These are phyloP conservation scores for Silurus asotus DNA, from an alignment of 2,113 vertebrate genomes.

Conservation along the genomic window DNA sequence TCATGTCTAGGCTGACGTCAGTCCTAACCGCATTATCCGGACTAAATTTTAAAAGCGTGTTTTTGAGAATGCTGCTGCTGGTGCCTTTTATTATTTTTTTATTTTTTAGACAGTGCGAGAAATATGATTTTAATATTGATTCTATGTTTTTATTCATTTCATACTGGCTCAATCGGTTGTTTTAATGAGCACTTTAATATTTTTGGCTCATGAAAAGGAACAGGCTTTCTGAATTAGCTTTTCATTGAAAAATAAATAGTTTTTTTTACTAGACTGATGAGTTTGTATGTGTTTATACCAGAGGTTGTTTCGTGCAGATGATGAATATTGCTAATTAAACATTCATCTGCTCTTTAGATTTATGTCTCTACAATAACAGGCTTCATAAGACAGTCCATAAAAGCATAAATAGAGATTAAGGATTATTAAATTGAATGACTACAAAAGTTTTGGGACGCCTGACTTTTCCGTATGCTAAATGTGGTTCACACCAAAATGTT, in stretches of 20 bases:
- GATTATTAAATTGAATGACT: neutral
- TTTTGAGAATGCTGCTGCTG: neutral
- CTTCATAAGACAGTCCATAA: neutral
- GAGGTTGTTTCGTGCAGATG: neutral
- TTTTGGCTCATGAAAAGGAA: neutral
- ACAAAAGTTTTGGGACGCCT: no score
- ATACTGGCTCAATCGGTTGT: neutral
- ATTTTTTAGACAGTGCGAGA: neutral
- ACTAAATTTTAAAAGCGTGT: neutral
- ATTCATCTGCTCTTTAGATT: constrained; percentile 1
- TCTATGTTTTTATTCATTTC: neutral
- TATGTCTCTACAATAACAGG: neutral
- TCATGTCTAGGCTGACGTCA: neutral
- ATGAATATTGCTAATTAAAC: constrained; percentile 11
- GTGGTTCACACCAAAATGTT: no score
- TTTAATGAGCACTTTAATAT: neutral
- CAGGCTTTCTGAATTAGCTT: neutral
- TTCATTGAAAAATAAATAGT: neutral
- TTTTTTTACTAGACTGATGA: neutral
- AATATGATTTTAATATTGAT: neutral
- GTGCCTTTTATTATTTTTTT: neutral
- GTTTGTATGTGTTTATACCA: neutral
- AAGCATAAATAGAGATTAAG: neutral
- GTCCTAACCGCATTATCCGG: neutral
- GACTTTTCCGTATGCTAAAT: no score